Evolutionary conservation across 1,140 invertebrate genomes (phyloP), one percentile per base, ranked within the genome.

Genomic region (Leptinotarsa undecemlineata): DNA sequence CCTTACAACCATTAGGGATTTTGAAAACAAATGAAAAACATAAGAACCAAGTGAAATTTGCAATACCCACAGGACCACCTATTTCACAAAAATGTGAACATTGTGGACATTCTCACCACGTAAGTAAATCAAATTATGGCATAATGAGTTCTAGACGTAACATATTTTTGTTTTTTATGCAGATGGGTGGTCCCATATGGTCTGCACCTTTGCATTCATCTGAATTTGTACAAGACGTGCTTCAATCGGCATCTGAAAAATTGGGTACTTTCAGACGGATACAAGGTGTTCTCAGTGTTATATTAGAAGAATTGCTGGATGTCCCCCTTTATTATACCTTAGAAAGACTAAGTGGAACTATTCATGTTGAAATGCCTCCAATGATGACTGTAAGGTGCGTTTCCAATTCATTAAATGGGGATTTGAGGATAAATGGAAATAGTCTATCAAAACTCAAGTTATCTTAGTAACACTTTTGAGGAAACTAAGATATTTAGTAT

Each of bases 131-230:
- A 0, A 42, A 42, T 42, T 42, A 42, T 42, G 8, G 0, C 11
- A 42, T 42, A 42, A 33, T 42, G 33, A 11, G 33, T 42, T 42
- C 33, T 11, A 42, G 8, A 42, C 11, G 33, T 42, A 42, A 42
- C 4, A 33, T 42, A 57, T 19, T 8, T 57, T 57, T 57, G 4
- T 57, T 57, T 57, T 51, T 57, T 19, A 19, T 84, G 33, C 83
- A 94, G 90, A 85, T 98, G 73, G 96, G 95, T 51, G 98, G 98
- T 19, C 98, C 98, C 1, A 93, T 99, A 75, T 99, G 97, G 96
- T 90, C 91, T 5, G 94, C 90, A 14, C 91, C 92, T 14, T 88
- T 99, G 48, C 96, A 99, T 84, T 88, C 96, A 81, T 83, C 86
- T 71, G 82, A 87, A 0, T 99, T 99, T 86, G 90, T 99, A 1